A percentile compares a stretch with the other conserved stretches of the same genome.
phyloP scores from a whole-genome alignment of 2,888 invertebrate species.

The Andrena haemorrhoa region DNA sequence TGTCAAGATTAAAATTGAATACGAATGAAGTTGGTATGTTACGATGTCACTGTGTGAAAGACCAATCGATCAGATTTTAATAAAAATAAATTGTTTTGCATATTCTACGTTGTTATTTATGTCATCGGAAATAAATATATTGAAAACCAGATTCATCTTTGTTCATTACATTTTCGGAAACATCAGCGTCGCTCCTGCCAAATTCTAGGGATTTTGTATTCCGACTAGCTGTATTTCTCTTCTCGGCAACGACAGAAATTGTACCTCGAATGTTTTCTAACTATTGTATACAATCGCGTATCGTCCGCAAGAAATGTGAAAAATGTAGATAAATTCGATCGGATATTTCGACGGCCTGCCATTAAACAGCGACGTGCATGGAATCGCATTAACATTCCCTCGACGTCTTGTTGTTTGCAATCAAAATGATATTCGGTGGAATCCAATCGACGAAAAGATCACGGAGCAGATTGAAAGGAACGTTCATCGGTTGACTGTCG shows the following conservation, averaged over 20 bases:
- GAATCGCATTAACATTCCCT: constrained; percentile 12
- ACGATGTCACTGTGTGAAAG: constrained; percentile 53
- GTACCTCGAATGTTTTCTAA: neutral
- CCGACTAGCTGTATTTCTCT: constrained; percentile 15
- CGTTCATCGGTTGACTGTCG: constrained; percentile 27
- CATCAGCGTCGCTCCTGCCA: neutral
- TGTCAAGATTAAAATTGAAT: constrained; percentile 44
- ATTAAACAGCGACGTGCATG: neutral
- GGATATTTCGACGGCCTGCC: neutral
- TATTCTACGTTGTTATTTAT: constrained; percentile 51
- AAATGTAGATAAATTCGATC: constrained; percentile 3
- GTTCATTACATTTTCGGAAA: neutral
- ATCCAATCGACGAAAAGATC: constrained; percentile 29
- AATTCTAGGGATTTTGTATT: constrained; percentile 41
- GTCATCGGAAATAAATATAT: constrained; percentile 32
- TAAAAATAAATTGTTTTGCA: constrained; percentile 59
- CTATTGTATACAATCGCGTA: constrained; percentile 15
- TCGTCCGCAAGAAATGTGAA: neutral
- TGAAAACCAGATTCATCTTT: constrained; percentile 7
- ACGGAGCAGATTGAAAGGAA: constrained; percentile 36
- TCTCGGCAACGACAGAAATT: neutral
- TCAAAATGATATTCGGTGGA: constrained; percentile 35
- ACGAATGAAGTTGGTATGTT: constrained; percentile 54
- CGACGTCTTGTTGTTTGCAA: neutral
- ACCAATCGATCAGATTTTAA: constrained; percentile 62